Evolutionary conservation across 92 coral and sea anemone genomes (phyloP).

Genomic region (Zoanthus sansibaricus): DNA sequence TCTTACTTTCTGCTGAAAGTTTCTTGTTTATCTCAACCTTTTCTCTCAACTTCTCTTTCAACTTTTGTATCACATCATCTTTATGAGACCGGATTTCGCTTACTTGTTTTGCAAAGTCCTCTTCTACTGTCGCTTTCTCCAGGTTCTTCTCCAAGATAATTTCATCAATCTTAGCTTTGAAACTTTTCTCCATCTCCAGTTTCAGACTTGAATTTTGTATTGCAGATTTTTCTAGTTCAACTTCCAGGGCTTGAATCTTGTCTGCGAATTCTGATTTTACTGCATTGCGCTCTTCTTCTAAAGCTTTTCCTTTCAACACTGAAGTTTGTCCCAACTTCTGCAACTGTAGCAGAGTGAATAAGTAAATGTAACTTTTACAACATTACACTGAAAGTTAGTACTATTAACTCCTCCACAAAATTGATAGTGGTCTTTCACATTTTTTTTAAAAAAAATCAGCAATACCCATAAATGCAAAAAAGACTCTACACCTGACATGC

Average conservation of each 20-base stretch:
- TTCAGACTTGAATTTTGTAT: conserved; percentile 23
- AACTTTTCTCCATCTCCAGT: conserved; percentile 32
- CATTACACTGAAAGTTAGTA: not conserved
- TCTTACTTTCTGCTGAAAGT: conserved; percentile 63
- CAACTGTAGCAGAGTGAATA: not conserved
- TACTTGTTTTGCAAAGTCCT: conserved; percentile 76
- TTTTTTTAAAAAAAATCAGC: too few species aligned
- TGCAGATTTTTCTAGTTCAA: conserved; percentile 65
- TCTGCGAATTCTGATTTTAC: conserved; percentile 39
- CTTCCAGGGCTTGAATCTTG: conserved; percentile 42
- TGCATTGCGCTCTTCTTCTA: conserved; percentile 46
- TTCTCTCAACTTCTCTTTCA: conserved; percentile 79
- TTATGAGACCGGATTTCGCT: conserved; percentile 80
- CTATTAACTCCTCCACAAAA: too few species aligned
- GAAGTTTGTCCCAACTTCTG: conserved; percentile 8
- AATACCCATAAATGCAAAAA: too few species aligned
- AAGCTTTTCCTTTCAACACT: conserved; percentile 51
- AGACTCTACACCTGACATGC: too few species aligned
- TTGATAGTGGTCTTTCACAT: too few species aligned
- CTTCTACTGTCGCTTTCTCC: conserved; percentile 77
- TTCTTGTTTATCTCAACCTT: conserved; percentile 82
- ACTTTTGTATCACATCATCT: conserved; percentile 81
- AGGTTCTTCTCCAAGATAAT: conserved; percentile 68
- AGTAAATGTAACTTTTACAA: too few species aligned
- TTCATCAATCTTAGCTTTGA: conserved; percentile 66